Conservation (phyloP, 2,113 vertebrate species). For the Trematocara variabile region DNA sequence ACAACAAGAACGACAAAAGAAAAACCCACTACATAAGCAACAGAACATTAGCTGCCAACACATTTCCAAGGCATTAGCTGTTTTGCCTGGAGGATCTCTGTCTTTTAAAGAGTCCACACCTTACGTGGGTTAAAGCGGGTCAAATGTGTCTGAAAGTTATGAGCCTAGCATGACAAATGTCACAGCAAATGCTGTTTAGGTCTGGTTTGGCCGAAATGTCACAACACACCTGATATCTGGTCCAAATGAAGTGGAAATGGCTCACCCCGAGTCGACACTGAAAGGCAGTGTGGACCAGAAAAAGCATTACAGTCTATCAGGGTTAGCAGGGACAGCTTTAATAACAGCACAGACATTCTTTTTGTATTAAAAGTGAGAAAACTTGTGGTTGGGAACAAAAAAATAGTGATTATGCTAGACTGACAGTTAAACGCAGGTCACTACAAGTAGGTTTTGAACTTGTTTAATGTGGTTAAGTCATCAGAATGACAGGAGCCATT, state of each 20-base stretch:
- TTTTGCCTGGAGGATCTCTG: neutral
- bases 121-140: neutral
- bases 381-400: neutral
- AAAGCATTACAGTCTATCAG: neutral
- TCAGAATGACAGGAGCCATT: rapidly evolving
- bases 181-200: neutral
- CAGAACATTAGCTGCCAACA: neutral
- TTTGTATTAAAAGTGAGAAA: neutral
- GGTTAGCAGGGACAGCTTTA: neutral
- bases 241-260: neutral
- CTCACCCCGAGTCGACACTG: neutral
- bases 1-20: neutral
- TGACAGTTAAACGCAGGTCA: neutral
- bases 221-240: neutral
- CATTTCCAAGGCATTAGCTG: neutral
- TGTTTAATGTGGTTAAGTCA: neutral
- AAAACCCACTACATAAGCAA: neutral
- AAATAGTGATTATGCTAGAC: neutral
- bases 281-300: neutral
- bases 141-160: neutral
- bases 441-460: neutral
- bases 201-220: neutral
- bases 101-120: neutral
- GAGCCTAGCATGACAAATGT: neutral
- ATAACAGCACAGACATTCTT: neutral